Conservation (phyloP, 2,888 invertebrate species). For the Ectemnius continuus region DNA sequence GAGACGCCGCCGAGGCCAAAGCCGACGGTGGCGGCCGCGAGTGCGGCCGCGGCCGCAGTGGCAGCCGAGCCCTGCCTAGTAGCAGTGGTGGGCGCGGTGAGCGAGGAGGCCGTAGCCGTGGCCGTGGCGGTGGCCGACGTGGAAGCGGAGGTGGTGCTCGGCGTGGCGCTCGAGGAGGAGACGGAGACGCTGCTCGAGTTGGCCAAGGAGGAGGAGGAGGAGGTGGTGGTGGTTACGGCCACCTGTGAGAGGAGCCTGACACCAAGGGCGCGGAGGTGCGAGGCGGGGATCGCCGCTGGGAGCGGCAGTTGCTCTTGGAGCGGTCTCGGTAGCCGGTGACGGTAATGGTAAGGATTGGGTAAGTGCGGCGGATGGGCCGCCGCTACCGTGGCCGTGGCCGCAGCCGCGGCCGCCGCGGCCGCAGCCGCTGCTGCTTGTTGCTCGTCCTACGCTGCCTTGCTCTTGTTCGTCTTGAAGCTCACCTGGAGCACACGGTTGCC, state of each 20-base stretch:
- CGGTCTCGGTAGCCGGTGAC: constrained; percentile 43
- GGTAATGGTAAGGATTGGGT: constrained; percentile 41
- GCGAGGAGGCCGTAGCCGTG: background rate
- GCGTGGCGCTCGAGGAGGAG: too few species aligned
- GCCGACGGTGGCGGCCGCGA: constrained; percentile 39
- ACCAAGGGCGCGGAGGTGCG: background rate
- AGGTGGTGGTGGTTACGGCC: constrained; percentile 24
- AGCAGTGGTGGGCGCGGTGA: background rate
- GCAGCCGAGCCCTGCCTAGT: constrained; percentile 6
- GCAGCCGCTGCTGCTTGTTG: constrained; percentile 61
- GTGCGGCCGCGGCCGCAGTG: constrained; percentile 41
- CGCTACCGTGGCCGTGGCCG: constrained; percentile 42
- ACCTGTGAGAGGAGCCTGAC: background rate
- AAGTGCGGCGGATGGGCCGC: constrained; percentile 10
- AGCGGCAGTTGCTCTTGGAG: constrained; percentile 20
- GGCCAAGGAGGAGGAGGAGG: too few species aligned
- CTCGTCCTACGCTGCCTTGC: constrained; percentile 84
- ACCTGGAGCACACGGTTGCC: constrained; percentile 94
- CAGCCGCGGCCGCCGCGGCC: constrained; percentile 57
- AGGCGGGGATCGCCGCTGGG: background rate
- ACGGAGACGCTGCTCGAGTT: too few species aligned
- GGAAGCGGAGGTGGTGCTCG: background rate
- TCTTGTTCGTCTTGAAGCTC: constrained; percentile 93
- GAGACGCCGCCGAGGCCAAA: constrained; percentile 35
- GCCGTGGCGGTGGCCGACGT: background rate